A percentile compares a stretch with the other conserved stretches of the same genome.
These are phyloP conservation scores for Serripes groenlandicus DNA, from an alignment of 2,888 invertebrate genomes.

Conservation along the genomic window DNA sequence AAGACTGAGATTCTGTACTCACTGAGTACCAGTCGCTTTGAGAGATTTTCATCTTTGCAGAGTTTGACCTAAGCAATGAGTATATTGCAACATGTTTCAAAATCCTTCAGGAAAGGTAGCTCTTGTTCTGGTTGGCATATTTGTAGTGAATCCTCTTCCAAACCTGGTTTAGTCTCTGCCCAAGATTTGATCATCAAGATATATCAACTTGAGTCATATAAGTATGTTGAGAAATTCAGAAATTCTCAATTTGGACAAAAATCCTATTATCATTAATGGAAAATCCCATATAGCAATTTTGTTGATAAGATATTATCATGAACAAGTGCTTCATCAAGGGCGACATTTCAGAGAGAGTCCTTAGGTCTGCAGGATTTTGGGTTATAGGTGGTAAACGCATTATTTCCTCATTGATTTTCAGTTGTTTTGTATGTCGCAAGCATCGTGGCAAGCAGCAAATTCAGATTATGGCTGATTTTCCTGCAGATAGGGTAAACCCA, in stretches of 20 bases:
- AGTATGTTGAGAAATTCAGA: slow-evolving; percentile 18
- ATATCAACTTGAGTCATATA: slow-evolving; percentile 31
- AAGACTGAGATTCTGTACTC: not conserved
- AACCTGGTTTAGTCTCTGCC: not conserved
- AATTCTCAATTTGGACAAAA: slow-evolving; percentile 6
- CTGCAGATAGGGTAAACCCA: slow-evolving; percentile 43
- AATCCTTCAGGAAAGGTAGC: slow-evolving; percentile 3
- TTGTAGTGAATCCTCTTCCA: not conserved
- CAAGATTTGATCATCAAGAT: slow-evolving; percentile 37
- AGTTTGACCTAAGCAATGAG: slow-evolving; percentile 14
- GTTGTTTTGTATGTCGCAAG: slow-evolving; percentile 39
- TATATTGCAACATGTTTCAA: slow-evolving; percentile 21
- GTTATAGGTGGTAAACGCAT: slow-evolving; percentile 31
- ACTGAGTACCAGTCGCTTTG: not conserved
- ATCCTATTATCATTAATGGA: slow-evolving; percentile 51
- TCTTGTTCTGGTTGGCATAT: slow-evolving; percentile 32
- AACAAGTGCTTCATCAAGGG: slow-evolving; percentile 53
- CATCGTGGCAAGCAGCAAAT: not conserved
- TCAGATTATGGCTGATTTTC: slow-evolving; percentile 59
- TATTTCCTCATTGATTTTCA: slow-evolving; percentile 32
- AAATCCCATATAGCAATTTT: slow-evolving; percentile 45
- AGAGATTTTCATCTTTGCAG: slow-evolving; percentile 38
- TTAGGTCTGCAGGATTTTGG: slow-evolving; percentile 56
- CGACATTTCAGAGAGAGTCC: slow-evolving; percentile 55
- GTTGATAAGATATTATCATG: slow-evolving; percentile 48